phyloP scores from a whole-genome alignment of 2,888 invertebrate species.

The Sesamia inferens region DNA sequence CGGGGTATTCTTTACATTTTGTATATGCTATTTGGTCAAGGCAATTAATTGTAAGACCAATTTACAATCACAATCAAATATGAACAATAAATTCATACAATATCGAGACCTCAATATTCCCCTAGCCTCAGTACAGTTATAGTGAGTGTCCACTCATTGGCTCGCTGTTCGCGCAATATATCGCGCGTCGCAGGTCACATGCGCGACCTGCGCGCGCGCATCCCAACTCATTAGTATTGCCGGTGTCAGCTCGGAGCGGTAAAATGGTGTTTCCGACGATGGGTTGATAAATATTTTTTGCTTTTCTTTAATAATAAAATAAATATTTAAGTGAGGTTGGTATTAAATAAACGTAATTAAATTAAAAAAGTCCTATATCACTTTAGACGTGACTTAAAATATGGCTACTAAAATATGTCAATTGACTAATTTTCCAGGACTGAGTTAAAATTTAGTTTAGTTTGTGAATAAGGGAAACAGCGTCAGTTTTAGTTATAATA shows the following conservation, averaged over 20 bases:
- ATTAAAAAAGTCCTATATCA: too few relatives aligned
- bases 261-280: slow-evolving; percentile 53
- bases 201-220: slow-evolving; percentile 75
- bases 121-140: slow-evolving; percentile 58
- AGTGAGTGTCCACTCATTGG: slow-evolving; percentile 63
- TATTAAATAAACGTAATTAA: too few relatives aligned
- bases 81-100: slow-evolving; percentile 23
- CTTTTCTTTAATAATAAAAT: not conserved
- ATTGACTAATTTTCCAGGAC: too few relatives aligned
- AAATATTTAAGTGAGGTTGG: too few relatives aligned
- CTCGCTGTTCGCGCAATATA: slow-evolving; percentile 72
- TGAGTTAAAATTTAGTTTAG: too few relatives aligned
- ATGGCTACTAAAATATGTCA: too few relatives aligned
- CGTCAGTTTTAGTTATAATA: too few relatives aligned
- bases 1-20: too few relatives aligned
- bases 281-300: not conserved
- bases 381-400: too few relatives aligned
- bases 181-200: slow-evolving; percentile 75
- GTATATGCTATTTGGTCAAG: too few relatives aligned
- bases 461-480: too few relatives aligned
- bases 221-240: slow-evolving; percentile 81
- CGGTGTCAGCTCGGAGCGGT: slow-evolving; percentile 66
- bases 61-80: slow-evolving; percentile 3
- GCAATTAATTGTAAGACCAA: not conserved
- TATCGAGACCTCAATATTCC: slow-evolving; percentile 17